Conservation (phyloP, 2,113 vertebrate species). For the Oreotrochilus melanogaster region DNA sequence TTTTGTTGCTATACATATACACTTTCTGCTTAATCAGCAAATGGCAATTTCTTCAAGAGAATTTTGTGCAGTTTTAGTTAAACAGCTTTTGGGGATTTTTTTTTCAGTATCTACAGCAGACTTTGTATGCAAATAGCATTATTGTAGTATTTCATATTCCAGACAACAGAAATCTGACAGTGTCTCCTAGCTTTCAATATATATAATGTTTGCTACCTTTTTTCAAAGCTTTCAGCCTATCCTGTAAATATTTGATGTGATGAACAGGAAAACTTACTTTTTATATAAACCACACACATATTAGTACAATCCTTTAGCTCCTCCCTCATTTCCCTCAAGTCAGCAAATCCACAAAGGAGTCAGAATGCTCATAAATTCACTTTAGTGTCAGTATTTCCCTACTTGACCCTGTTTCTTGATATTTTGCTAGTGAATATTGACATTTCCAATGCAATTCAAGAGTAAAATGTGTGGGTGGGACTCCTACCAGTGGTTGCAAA, state of each 20-base stretch:
- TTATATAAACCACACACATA: neutral
- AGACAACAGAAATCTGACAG: neutral
- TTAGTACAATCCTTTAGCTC: neutral
- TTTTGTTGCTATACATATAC: too few species aligned
- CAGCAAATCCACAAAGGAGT: neutral
- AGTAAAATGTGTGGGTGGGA: neutral
- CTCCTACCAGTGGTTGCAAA: neutral
- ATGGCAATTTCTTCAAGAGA: neutral
- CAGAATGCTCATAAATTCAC: neutral
- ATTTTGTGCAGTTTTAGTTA: neutral
- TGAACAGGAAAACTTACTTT: neutral
- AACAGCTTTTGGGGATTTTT: neutral
- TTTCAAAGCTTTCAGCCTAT: neutral
- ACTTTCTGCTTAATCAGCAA: neutral
- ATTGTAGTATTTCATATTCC: neutral
- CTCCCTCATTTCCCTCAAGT: neutral
- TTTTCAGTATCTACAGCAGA: neutral
- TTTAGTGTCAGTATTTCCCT: neutral
- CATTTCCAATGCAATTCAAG: neutral
- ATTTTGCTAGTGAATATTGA: neutral
- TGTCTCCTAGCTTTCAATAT: neutral
- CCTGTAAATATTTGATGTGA: neutral
- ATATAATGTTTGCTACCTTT: neutral
- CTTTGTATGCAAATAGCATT: neutral
- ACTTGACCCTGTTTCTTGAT: neutral